Base-by-base conservation (phyloP, 2,888 invertebrate species). In the Heliothis peltigera region DNA sequence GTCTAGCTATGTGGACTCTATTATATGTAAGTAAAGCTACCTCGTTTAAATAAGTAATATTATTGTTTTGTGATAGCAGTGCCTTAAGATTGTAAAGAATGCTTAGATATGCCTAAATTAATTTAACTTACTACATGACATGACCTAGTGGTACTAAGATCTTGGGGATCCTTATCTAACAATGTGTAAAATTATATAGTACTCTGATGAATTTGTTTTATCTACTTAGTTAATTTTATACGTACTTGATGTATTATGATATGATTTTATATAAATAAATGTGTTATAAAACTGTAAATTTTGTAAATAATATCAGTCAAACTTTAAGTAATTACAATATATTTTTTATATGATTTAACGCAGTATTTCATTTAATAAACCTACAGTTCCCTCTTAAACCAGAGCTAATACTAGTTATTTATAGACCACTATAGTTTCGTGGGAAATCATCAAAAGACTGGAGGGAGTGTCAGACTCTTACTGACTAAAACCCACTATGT, bases 41-140 rank as follows among this genome's bases (percentile, higher is more conserved):
- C 82, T 82, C 82, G 80, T 71, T 81, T 67, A 69, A 54, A 42
- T 70, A 78, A 72, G 62, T 35, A 69, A 46, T 12, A 73, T 68
- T 76, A 81, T 77, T 81, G 58, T 86, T 84, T 85, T 92, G 92
- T 92, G 92, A 92, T 92, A 91, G 84, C 84, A 82, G 91, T 91
- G 92, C 90, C 92, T 91, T 90, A 84, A 70, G 67, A 57, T 64
- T 74, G 72, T 82, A 60, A 59, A 78, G 58, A 65, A 53, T 56
- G 56, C 58, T 59, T 71, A 70, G 56, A 66, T 44, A 32, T 32
- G 12, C 32, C 44, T 65, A 44, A 67, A 51, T 42, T 64, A 64
- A 55, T 54, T 57, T 57, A 69, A 64, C 57, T 58, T 56, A n/a
- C 7, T 69, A 39, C 25, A 47, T 1, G 10, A 15, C 53, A 48